A percentile compares a stretch with the other conserved stretches of the same genome.
These are phyloP conservation scores for Ramphastos sulfuratus DNA, from an alignment of 2,113 vertebrate species.

Conservation along the genomic window DNA sequence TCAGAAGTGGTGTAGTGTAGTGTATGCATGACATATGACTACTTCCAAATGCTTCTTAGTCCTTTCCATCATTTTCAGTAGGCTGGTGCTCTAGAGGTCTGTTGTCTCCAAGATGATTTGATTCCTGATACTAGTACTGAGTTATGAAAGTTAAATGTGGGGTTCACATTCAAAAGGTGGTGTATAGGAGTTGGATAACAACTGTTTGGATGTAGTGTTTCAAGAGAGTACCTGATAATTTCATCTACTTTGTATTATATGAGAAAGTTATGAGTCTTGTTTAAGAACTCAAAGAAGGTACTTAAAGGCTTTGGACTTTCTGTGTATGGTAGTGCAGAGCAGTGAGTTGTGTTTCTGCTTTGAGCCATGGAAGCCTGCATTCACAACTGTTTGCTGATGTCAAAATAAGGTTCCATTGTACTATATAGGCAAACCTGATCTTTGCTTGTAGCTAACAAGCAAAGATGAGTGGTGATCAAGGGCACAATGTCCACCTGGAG, in stretches of 20 bases:
- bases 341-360: not conserved
- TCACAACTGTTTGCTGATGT: not conserved
- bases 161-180: constrained; percentile 26
- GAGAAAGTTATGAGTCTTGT: not conserved
- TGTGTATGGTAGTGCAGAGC: not conserved
- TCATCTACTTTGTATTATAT: not conserved
- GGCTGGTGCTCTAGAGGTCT: not conserved
- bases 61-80: not conserved
- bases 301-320: not conserved
- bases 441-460: not conserved
- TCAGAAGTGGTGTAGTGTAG: not conserved
- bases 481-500: too few relatives aligned
- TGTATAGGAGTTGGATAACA: not conserved
- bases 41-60: not conserved
- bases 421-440: not conserved
- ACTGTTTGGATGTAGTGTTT: not conserved
- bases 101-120: not conserved
- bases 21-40: not conserved
- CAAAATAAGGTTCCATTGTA: not conserved
- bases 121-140: not conserved
- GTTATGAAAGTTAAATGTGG: constrained; percentile 20
- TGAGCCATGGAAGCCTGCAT: not conserved
- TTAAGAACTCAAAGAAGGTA: not conserved
- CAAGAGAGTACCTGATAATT: not conserved
- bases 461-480: too few relatives aligned